Conservation (phyloP, 2,888 invertebrate species). For the Zele albiditarsus region DNA sequence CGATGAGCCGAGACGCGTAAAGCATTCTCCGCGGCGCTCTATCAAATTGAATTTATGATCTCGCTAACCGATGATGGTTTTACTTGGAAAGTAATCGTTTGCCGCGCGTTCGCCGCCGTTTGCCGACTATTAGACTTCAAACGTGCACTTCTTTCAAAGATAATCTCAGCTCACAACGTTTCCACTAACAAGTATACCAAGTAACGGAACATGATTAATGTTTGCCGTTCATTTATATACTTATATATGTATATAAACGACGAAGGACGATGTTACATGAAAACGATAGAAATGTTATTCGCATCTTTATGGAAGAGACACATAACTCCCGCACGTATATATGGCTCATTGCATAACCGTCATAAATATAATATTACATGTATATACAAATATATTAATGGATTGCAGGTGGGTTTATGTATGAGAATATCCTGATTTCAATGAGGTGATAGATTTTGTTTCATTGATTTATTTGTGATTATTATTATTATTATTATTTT, state of each 20-base stretch:
- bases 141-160: slow-evolving; percentile 33
- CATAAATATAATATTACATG: slow-evolving; percentile 6
- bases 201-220: slow-evolving; percentile 46
- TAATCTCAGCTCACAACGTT: slow-evolving; percentile 39
- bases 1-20: slow-evolving; percentile 49
- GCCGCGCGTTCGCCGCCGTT: slow-evolving; percentile 41
- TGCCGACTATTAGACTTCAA: slow-evolving; percentile 26
- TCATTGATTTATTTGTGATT: too few relatives aligned
- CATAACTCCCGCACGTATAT: slow-evolving; percentile 4
- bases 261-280: slow-evolving; percentile 50
- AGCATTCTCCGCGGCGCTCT: slow-evolving; percentile 48
- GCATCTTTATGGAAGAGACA: slow-evolving; percentile 30
- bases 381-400: neutral
- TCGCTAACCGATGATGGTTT: slow-evolving; percentile 47
- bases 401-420: neutral
- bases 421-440: slow-evolving; percentile 5
- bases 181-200: slow-evolving; percentile 42
- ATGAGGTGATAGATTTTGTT: neutral
- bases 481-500: neutral
- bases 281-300: slow-evolving; percentile 55
- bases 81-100: slow-evolving; percentile 51
- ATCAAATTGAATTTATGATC: slow-evolving; percentile 57
- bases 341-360: slow-evolving; percentile 5
- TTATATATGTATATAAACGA: slow-evolving; percentile 22
- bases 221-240: slow-evolving; percentile 34